Evolutionary conservation across 1,140 invertebrate species (phyloP), one percentile per base, ranked within the genome.

Genomic region (Tachypleus tridentatus): DNA sequence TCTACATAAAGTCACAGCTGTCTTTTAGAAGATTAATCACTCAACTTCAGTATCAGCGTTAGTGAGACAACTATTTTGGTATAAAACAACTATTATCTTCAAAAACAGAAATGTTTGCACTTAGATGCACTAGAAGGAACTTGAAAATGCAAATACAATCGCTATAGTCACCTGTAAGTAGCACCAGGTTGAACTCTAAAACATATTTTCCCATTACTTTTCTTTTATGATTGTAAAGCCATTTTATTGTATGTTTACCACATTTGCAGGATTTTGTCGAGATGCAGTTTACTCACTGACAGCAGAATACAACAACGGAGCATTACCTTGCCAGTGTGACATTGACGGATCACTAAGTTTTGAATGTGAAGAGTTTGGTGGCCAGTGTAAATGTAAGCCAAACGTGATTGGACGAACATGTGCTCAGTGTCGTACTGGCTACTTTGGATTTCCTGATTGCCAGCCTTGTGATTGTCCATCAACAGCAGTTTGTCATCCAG

Each of bases 381-480:
- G 97, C 1, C 94, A 98, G 74, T 99, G 97, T 76, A 83, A 85
- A 0, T 99, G 97, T 75, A 89, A 87, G 72, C 82, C 86, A 0
- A 93, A 98, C 75, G 87, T 99, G 0, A 97, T 99, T 70, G 97
- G 94, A 54, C 80, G 95, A 58, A 84, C 84, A 48, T 99, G 97
- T 76, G 87, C 88, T 54, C 82, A 85, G 10, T 99, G 97, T 76
- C 84, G 85, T 67, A 92, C 92, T 7, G 95, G 94, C 2, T 98
- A 86, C 76, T 97, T 86, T 73, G 93, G n/a, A 1, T 99, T 97
- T 74, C 97, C 97, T 0, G 85, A 96, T 70, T 99, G 97, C 76
- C 85, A 84, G 71, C 84, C 85, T 0, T 96, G 93, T 71, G 82
- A 88, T 63, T 96, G 93, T 76, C 91, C 91, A 0, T 84, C 83